Evolutionary conservation across 2,113 vertebrate genomes (phyloP), one percentile per base, ranked within the genome.

Genomic region (Castor canadensis): DNA sequence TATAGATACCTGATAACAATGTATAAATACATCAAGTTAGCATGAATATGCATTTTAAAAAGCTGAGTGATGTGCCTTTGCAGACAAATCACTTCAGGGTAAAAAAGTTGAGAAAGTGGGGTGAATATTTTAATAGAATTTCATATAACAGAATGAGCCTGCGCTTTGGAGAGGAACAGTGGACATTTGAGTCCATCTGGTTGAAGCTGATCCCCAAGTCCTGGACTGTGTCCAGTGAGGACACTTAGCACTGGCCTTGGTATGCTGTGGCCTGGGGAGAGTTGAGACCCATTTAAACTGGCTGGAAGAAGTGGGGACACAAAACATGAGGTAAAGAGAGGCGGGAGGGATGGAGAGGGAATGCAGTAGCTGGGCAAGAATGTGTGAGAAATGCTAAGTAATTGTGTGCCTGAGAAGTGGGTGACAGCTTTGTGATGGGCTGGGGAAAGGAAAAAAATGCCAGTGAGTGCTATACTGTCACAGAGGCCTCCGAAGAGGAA

Each of bases 401-500:
- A 49, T 32, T 60, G 0, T 10, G 8, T 10, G 54, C 9, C 45
- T 69, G 64, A 56, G 49, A 94, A 69, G 24, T 22, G 56, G 17
- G 12, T 76, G 2, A 56, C 10, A 5, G 15, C 32, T 69, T 20
- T 40, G 3, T 54, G 60, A 62, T 6, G 16, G 32, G 76, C 58
- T 24, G 32, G 58, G 35, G 12, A 69, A 49, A 60, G 67, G n/a
- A n/a, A 64, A 12, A 87, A 58, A 20, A 17, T 26, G 58, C 1
- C 8, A 3, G 15, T 1, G 3, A 67, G 43, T 11, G 30, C 19
- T 66, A 0, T 3, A 28, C 0, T 43, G 47, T 32, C 54, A 43
- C 22, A 9, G 38, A n/a, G 30, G 66, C 22, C 49, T 54, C 7
- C 9, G 32, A 24, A 58, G 17, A 47, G 47, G 16, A n/a, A 40